Conservation (phyloP, 2,797 vertebrate species). For the Lacerta bilineata region DNA sequence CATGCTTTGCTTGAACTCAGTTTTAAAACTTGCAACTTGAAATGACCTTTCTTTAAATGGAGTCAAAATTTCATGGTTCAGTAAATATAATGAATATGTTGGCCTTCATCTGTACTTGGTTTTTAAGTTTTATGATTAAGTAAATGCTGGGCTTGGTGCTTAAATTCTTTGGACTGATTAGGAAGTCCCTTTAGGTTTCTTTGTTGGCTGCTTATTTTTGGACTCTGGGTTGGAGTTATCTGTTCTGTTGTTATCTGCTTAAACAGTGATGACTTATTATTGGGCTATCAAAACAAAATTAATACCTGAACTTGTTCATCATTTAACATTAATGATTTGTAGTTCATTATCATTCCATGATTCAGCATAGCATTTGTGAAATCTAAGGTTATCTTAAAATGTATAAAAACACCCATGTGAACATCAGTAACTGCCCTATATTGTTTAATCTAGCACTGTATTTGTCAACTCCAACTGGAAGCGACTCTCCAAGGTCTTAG, state of each 20-base stretch:
- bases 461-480: not conserved
- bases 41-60: conserved; percentile 40
- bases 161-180: conserved; percentile 73
- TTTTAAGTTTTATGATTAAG: conserved; percentile 69
- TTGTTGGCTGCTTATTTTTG: conserved; percentile 68
- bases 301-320: conserved; percentile 71
- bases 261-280: conserved; percentile 70
- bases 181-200: conserved; percentile 62
- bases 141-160: conserved; percentile 60
- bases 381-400: conserved; percentile 36
- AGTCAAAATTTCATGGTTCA: conserved; percentile 39
- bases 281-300: conserved; percentile 69
- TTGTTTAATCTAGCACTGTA: not conserved
- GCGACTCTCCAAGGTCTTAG: not conserved
- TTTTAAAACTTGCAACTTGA: conserved; percentile 29
- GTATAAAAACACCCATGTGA: not conserved
- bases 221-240: conserved; percentile 63
- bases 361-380: conserved; percentile 49
- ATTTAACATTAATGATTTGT: conserved; percentile 71
- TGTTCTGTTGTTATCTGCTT: conserved; percentile 44
- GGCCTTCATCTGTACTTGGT: conserved; percentile 42
- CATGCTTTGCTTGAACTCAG: not conserved
- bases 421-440: not conserved
- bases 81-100: conserved; percentile 46
- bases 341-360: conserved; percentile 65